Evolutionary conservation across 2,113 vertebrate species (phyloP).

Genomic region (Myotis lucifugus): DNA sequence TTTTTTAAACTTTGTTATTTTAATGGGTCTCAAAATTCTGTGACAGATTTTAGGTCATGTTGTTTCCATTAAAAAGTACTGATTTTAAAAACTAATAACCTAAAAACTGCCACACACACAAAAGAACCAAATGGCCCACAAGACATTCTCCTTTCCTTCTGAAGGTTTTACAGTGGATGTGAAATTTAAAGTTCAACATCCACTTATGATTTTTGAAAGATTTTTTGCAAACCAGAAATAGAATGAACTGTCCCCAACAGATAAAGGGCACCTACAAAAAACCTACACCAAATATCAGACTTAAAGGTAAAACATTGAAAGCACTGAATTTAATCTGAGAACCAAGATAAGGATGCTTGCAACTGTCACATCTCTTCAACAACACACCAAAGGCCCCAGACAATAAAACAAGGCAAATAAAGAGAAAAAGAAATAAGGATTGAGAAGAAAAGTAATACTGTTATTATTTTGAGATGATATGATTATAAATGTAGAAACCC

Average conservation of each 20-base stretch:
- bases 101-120: too few relatives aligned
- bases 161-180: background rate
- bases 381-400: background rate
- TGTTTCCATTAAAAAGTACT: too few relatives aligned
- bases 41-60: too few relatives aligned
- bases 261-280: background rate
- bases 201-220: constrained; percentile 2
- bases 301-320: constrained; percentile 10
- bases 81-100: too few relatives aligned
- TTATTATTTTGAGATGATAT: constrained; percentile 40
- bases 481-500: constrained; percentile 49
- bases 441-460: constrained; percentile 28
- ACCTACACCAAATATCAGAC: background rate
- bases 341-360: background rate
- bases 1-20: too few relatives aligned
- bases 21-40: too few relatives aligned
- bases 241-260: background rate
- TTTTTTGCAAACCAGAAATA: background rate
- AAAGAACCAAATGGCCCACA: too few relatives aligned
- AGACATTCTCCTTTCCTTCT: too few relatives aligned
- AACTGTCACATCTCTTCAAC: background rate
- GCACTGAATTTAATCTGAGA: background rate
- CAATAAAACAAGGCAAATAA: constrained; percentile 17
- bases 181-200: background rate
- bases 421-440: background rate